A percentile compares a stretch with the other conserved stretches of the same genome.
Evolutionary conservation across 2,888 invertebrate genomes (phyloP).

Genomic region (Nomada fucata): DNA sequence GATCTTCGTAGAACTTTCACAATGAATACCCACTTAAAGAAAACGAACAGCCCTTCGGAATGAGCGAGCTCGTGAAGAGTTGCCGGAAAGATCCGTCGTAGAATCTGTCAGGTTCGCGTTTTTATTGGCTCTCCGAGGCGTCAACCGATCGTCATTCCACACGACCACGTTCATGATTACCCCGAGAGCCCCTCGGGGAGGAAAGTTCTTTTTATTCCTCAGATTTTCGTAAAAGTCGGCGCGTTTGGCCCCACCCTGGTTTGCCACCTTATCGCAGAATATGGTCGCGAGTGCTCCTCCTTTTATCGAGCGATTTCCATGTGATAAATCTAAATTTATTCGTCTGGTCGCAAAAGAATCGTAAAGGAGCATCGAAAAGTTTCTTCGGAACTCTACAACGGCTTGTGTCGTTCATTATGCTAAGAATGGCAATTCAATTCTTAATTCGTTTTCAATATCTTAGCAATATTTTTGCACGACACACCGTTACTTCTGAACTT

Average conservation of each 20-base stretch:
- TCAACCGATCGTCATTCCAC: slow-evolving; percentile 55
- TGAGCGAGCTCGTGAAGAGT: neutral
- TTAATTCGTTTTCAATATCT: neutral
- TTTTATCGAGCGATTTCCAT: slow-evolving; percentile 22
- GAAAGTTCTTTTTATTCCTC: slow-evolving; percentile 34
- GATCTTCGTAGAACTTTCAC: slow-evolving; percentile 3
- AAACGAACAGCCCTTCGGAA: neutral
- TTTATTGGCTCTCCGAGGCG: slow-evolving; percentile 57
- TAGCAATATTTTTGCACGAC: no score
- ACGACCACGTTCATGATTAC: slow-evolving; percentile 61
- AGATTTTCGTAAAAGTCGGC: slow-evolving; percentile 26
- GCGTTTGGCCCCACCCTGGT: slow-evolving; percentile 18
- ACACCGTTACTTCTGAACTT: no score
- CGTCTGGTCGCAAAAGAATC: neutral
- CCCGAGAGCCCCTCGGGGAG: slow-evolving; percentile 20
- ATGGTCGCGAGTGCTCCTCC: neutral
- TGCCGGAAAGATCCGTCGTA: neutral
- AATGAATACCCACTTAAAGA: neutral
- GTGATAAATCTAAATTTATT: neutral
- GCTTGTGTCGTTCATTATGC: no score
- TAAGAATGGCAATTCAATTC: no score
- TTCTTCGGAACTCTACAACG: no score
- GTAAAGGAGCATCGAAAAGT: neutral
- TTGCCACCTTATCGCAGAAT: slow-evolving; percentile 2
- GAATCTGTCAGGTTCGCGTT: slow-evolving; percentile 41